Evolutionary conservation across 2,113 vertebrate species (phyloP).

Genomic region (Leucopsar rothschildi): DNA sequence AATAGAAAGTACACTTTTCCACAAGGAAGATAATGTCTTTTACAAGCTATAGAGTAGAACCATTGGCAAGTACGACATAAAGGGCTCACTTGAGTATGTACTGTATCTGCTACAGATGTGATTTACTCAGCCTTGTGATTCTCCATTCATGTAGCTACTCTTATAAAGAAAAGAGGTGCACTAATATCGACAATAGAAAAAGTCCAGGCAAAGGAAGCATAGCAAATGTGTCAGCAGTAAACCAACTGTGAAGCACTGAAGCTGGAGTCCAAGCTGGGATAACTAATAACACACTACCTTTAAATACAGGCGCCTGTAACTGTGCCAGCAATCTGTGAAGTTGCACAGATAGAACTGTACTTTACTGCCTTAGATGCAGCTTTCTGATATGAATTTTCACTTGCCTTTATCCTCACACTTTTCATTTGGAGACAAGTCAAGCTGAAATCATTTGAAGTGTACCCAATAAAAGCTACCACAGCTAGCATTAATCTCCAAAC

Average conservation of each 20-base stretch:
- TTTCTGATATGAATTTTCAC: neutral
- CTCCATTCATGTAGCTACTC: neutral
- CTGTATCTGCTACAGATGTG: neutral
- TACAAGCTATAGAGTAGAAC: slow-evolving; percentile 6
- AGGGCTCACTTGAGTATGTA: neutral
- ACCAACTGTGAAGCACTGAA: neutral
- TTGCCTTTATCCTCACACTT: neutral
- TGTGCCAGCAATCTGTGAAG: neutral
- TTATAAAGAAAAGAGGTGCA: neutral
- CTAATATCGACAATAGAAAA: neutral
- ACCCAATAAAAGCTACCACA: neutral
- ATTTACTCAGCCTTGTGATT: slow-evolving; percentile 21
- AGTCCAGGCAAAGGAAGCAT: neutral
- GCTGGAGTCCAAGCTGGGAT: neutral
- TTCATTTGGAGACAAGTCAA: neutral
- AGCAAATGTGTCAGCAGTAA: neutral
- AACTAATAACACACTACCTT: neutral
- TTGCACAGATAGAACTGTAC: neutral
- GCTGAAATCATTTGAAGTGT: neutral
- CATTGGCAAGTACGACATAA: neutral
- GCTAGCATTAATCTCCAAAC: neutral
- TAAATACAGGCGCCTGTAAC: neutral
- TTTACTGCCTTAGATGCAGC: neutral
- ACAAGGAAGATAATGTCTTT: neutral
- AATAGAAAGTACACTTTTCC: neutral